Base-by-base conservation (phyloP, 2,888 invertebrate genomes). In the Lysandra bellargus region DNA sequence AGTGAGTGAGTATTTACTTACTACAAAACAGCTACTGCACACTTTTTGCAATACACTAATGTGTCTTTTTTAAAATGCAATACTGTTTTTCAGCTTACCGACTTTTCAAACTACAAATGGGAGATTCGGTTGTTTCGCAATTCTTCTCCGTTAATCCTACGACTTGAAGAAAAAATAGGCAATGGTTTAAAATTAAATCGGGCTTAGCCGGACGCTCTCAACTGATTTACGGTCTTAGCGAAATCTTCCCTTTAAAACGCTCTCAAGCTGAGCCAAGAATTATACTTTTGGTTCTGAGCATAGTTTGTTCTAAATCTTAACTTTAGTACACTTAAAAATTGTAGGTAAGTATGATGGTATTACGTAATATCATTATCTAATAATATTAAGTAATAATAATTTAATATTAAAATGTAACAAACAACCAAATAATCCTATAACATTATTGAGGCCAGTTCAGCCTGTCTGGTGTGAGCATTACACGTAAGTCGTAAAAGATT, bases 211-310 rank as follows among this genome's bases (percentile, higher is more conserved):
- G 69, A 69, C 17, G 69, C 14, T 69, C 69, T 9, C 33, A 33
- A 69, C 69, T 69, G 69, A 69, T 69, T 69, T 69, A 69, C 69
- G 69, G 69, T 37, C 4, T 69, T 37, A 33, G 33, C 37, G 1
- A 69, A 69, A 69, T 69, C 69, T 69, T 69, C 69, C 69, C 37
- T 69, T 69, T 37, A 69, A 69, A 69, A 69, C 33, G 33, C 69
- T 69, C 69, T 69, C 69, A 33, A 69, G 69, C 12, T 33, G 17
- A 69, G 69, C 69, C 37, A 37, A 69, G 37, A 33, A 4, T 69
- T 69, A 69, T 33, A 37, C 5, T 69, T 69, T 17, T 33, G 33
- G 14, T 69, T 14, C 7, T 69, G 64, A 33, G 33, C 64, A 14
- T 69, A 69, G 69, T 69, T 69, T 30, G 64, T 64, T 64, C 30